Percentiles rank a stretch among this genome's conserved stretches.
phyloP scores from a whole-genome alignment of 2,113 vertebrate genomes.

The Rhodinocichla rosea region DNA sequence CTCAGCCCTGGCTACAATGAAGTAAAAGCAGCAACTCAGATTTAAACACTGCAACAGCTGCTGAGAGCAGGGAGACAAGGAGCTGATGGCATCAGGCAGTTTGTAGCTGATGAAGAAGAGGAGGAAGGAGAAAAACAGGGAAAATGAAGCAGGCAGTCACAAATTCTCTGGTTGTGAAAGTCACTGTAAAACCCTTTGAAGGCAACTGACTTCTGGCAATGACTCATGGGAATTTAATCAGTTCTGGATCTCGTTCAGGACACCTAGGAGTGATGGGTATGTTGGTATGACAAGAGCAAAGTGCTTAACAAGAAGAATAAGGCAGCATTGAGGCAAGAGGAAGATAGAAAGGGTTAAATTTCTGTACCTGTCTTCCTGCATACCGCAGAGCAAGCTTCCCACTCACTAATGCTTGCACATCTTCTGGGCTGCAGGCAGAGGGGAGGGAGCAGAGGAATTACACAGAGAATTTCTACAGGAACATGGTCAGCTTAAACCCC shows the following conservation, averaged over 20 bases:
- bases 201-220: background rate
- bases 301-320: background rate
- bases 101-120: background rate
- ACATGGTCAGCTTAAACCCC: background rate
- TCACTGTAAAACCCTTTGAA: background rate
- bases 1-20: background rate
- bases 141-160: accelerated
- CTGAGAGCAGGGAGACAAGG: accelerated
- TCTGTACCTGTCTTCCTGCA: slow-evolving; percentile 88
- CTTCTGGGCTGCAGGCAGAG: slow-evolving; percentile 84
- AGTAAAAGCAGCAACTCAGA: background rate
- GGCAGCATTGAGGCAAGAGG: background rate
- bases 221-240: background rate
- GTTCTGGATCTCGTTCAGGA: background rate
- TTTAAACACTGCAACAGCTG: background rate
- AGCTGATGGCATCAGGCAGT: background rate
- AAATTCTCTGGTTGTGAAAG: background rate
- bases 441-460: background rate
- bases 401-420: slow-evolving; percentile 93
- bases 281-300: background rate
- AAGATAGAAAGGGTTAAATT: background rate
- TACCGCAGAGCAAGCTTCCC: slow-evolving; percentile 94
- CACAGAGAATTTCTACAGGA: background rate
- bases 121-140: background rate
- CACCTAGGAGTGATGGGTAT: background rate